Percentiles rank a stretch among this genome's conserved stretches.
phyloP scores from a whole-genome alignment of 2,113 vertebrate genomes.

The Oreotragus oreotragus region DNA sequence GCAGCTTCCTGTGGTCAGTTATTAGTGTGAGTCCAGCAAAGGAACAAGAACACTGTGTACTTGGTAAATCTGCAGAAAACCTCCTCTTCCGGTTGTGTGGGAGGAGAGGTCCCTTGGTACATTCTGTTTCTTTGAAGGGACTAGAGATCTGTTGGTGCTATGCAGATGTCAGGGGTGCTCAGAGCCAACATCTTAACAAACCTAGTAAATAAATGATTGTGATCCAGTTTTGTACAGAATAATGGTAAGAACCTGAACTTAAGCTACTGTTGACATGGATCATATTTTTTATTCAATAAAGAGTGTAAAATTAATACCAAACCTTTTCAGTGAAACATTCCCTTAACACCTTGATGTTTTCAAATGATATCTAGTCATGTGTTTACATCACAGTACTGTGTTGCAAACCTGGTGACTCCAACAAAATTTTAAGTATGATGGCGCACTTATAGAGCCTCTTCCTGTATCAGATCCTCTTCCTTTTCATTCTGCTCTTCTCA shows the following conservation, averaged over 20 bases:
- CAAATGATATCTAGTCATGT: background rate
- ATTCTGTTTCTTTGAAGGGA: slow-evolving; percentile 39
- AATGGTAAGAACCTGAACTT: background rate
- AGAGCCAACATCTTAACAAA: slow-evolving; percentile 21
- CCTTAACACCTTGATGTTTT: background rate
- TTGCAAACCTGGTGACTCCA: background rate
- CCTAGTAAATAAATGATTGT: slow-evolving; percentile 47
- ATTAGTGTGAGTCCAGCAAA: slow-evolving; percentile 39
- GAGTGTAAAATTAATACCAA: background rate
- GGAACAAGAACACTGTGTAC: slow-evolving; percentile 42
- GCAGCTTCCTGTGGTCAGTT: slow-evolving; percentile 45
- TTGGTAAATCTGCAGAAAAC: slow-evolving; percentile 26
- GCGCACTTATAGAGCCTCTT: background rate
- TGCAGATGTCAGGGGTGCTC: slow-evolving; percentile 9
- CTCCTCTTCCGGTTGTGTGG: slow-evolving; percentile 49
- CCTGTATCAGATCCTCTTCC: background rate
- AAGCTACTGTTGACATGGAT: background rate
- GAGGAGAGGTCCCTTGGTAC: slow-evolving; percentile 19
- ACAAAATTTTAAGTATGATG: background rate
- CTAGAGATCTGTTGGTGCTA: background rate
- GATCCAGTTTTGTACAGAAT: background rate
- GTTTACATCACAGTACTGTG: background rate
- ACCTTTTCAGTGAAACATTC: background rate
- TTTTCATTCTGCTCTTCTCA: background rate
- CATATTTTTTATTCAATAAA: background rate